A percentile compares a stretch with the other conserved stretches of the same genome.
Conservation (phyloP, 2,113 vertebrate genomes). For the Mus spicilegus region DNA sequence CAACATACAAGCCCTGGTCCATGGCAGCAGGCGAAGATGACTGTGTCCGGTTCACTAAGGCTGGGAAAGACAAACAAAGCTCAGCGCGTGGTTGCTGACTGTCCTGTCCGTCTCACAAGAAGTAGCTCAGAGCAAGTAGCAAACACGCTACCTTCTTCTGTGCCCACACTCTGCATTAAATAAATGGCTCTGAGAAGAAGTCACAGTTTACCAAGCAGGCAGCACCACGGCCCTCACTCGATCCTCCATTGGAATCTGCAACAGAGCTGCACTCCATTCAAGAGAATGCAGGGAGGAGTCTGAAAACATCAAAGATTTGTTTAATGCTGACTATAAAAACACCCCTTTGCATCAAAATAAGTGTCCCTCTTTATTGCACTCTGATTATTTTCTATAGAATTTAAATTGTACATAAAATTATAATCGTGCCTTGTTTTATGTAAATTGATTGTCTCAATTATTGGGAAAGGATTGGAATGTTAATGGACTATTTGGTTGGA, state of each 20-base stretch:
- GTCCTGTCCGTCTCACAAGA: slow-evolving; percentile 2
- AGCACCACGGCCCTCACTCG: background rate
- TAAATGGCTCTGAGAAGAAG: slow-evolving; percentile 39
- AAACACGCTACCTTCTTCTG: background rate
- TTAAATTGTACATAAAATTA: slow-evolving; percentile 73
- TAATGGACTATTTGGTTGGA: slow-evolving; percentile 73
- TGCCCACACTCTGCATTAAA: background rate
- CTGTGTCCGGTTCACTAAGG: background rate
- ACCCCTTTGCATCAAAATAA: slow-evolving; percentile 71
- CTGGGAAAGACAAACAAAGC: slow-evolving; percentile 6
- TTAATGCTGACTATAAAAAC: slow-evolving; percentile 66
- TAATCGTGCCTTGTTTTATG: slow-evolving; percentile 81
- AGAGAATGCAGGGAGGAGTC: slow-evolving; percentile 65
- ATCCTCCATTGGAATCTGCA: slow-evolving; percentile 40
- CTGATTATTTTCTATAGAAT: slow-evolving; percentile 80
- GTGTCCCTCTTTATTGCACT: slow-evolving; percentile 50
- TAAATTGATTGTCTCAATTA: slow-evolving; percentile 77
- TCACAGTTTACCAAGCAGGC: slow-evolving; percentile 34
- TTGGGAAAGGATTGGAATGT: slow-evolving; percentile 80
- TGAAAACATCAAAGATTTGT: slow-evolving; percentile 79
- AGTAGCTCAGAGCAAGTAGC: background rate
- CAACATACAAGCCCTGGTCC: background rate
- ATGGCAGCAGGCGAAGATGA: background rate
- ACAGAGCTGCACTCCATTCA: background rate
- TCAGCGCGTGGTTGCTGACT: background rate